phyloP scores from a whole-genome alignment of 2,888 invertebrate species.

The Aspidapion aeneum region DNA sequence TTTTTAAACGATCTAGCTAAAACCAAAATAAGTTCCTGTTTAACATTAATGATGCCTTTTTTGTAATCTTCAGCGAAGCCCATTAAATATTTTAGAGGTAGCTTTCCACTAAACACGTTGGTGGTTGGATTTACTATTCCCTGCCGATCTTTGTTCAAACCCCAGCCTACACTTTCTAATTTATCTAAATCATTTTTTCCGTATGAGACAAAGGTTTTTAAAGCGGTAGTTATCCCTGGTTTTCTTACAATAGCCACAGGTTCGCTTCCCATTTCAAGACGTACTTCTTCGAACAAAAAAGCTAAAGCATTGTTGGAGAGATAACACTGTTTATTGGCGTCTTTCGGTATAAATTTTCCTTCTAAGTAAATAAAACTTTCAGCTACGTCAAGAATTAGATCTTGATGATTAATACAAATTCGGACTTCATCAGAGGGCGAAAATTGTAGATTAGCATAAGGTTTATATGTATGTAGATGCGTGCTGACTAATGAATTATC shows the following conservation, averaged over 20 bases:
- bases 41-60: constrained; percentile 7
- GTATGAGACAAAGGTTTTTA: constrained; percentile 6
- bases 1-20: constrained; percentile 6
- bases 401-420: constrained; percentile 15
- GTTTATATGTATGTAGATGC: constrained; percentile 2
- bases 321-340: constrained; percentile 3
- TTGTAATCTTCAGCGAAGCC: constrained; percentile 15
- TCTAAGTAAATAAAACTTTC: constrained; percentile 16
- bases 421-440: constrained; percentile 7
- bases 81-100: constrained; percentile 15
- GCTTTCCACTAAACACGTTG: constrained; percentile 9
- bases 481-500: constrained; percentile 3
- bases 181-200: neutral
- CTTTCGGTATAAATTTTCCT: constrained; percentile 12
- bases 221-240: constrained; percentile 4
- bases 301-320: constrained; percentile 9
- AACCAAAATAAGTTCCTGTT: constrained; percentile 9
- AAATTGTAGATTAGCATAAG: constrained; percentile 5
- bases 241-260: constrained; percentile 8
- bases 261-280: constrained; percentile 13
- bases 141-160: neutral
- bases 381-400: constrained; percentile 13
- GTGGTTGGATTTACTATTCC: neutral
- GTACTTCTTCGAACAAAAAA: constrained; percentile 11
- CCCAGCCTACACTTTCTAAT: constrained; percentile 1